These are phyloP conservation scores for Phylloscopus whistleri DNA, from an alignment of 2,113 vertebrate species.

Conservation along the genomic window DNA sequence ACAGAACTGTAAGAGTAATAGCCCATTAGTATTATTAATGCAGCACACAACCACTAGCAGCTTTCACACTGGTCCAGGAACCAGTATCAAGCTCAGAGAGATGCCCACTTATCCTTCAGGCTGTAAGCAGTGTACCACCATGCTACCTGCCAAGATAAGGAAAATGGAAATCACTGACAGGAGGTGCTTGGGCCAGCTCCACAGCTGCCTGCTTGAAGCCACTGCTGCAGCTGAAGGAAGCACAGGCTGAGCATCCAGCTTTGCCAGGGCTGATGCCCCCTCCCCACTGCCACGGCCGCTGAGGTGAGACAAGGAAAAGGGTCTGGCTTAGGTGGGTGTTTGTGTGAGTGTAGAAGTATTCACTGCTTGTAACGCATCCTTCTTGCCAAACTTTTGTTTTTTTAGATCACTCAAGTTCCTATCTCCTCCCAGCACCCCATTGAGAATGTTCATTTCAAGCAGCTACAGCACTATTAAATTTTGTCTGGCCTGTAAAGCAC, in stretches of 20 bases:
- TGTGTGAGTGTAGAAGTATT: neutral
- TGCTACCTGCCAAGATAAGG: neutral
- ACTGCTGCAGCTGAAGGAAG: neutral
- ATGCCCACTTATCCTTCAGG: neutral
- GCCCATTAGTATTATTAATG: neutral
- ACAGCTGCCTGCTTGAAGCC: neutral
- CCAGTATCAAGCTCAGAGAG: neutral
- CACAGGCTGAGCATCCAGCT: neutral
- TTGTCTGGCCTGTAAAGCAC: neutral
- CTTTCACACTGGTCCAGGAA: neutral
- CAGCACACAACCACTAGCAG: neutral
- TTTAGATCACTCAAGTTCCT: neutral
- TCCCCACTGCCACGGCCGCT: fast-evolving
- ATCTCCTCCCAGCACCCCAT: neutral
- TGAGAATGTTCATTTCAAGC: neutral
- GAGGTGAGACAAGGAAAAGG: neutral
- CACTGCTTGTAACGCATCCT: fast-evolving
- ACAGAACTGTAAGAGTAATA: neutral
- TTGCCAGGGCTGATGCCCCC: neutral
- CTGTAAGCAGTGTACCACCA: neutral
- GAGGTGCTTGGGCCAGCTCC: neutral
- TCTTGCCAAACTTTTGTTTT: neutral
- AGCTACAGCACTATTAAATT: neutral
- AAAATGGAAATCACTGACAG: neutral
- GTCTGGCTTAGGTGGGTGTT: neutral